phyloP scores from a whole-genome alignment of 2,797 vertebrate genomes.

The Falco cherrug region DNA sequence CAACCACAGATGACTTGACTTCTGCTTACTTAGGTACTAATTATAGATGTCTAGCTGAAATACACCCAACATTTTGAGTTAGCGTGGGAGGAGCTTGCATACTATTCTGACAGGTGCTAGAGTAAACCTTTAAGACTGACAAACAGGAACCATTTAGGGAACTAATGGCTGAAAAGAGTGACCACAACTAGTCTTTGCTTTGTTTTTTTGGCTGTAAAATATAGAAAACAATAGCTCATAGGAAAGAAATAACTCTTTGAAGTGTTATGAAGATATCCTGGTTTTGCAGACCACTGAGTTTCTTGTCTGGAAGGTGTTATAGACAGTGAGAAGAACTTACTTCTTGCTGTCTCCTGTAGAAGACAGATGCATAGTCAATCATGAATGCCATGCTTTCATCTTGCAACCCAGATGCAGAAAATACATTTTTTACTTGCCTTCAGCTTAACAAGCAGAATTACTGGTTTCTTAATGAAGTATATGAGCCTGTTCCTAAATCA shows the following conservation, averaged over 20 bases:
- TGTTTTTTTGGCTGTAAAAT: neutral
- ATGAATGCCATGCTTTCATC: neutral
- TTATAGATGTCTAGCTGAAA: conserved; percentile 35
- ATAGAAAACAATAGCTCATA: neutral
- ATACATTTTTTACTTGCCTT: conserved; percentile 28
- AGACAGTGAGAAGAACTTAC: conserved; percentile 16
- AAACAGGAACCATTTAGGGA: neutral
- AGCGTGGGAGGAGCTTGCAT: neutral
- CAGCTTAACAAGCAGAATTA: conserved; percentile 17
- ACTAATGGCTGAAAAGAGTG: neutral
- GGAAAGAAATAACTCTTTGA: neutral
- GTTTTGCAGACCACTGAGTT: conserved; percentile 16
- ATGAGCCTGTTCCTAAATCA: neutral
- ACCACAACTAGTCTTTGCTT: neutral
- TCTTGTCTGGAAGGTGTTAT: conserved; percentile 2
- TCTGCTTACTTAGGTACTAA: conserved; percentile 7
- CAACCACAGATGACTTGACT: neutral
- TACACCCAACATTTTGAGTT: neutral
- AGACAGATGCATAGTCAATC: conserved; percentile 35
- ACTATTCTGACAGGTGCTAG: neutral
- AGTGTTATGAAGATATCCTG: neutral
- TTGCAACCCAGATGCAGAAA: conserved; percentile 8
- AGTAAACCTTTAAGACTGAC: neutral
- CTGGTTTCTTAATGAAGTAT: neutral
- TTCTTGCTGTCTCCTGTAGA: conserved; percentile 34